Evolutionary conservation across 2,797 vertebrate species (phyloP), one percentile per base, ranked within the genome.

Genomic region (Odontamblyopus lacepedii): DNA sequence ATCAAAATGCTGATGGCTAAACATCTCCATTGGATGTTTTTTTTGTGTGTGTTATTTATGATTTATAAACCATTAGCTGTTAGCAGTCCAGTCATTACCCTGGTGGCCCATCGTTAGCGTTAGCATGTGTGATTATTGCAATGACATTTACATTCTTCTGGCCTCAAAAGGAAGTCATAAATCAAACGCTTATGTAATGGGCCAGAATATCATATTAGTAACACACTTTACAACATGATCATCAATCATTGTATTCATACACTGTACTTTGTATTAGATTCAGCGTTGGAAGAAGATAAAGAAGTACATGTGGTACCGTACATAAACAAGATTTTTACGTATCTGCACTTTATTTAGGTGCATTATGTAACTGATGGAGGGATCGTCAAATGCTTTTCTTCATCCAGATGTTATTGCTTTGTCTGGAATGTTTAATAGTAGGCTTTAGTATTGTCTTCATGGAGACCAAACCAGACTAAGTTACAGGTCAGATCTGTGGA

Each of bases 71-170:
- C 41, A 67, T 67, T 67, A 67, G 64, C 27, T 23, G 48, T 30
- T 67, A 67, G 64, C 64, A 67, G 65, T 67, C 48, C 27, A 18
- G 65, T 53, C 48, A 30, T 67, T 67, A 53, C 15, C 65, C 65
- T 53, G 8, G 65, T 53, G 48, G 65, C 65, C 65, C 19, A 8
- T 30, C 16, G 48, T 67, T 29, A 66, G 64, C 27, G 8, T 53
- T 29, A 66, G 64, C 18, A 6, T 53, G 8, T 30, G 27, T 32
- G 64, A 53, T 67, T 67, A 51, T 15, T 3, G 16, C 27, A n/a
- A 12, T 67, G 48, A 0, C 9, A 26, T 53, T 53, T 53, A 12
- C 26, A 51, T 9, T 19, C 15, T 19, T 66, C 27, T 66, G 6
- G 41, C 35, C 44, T 66, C 4, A 51, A 19, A 18, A 26, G 3